These are phyloP conservation scores for Scrobipalpa atriplicella DNA, from an alignment of 2,888 invertebrate genomes.

Conservation along the genomic window DNA sequence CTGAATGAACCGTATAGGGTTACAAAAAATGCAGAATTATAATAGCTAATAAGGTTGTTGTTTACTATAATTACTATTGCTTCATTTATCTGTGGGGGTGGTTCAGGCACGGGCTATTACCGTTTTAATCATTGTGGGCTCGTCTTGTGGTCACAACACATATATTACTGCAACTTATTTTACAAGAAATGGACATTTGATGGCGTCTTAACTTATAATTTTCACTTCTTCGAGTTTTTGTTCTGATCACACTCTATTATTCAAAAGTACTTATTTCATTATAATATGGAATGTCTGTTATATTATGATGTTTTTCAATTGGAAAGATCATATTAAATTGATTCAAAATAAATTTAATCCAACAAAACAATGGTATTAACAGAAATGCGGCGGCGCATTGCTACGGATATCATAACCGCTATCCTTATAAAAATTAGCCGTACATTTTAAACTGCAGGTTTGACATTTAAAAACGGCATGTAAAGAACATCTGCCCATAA, in stretches of 20 bases:
- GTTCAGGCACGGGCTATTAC: conserved; percentile 20
- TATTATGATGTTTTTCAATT: not conserved
- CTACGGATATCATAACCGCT: conserved; percentile 29
- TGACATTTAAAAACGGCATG: conserved; percentile 50
- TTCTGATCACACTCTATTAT: not conserved
- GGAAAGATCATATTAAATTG: not conserved
- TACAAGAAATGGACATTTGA: not conserved
- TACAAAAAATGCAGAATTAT: conserved; percentile 47
- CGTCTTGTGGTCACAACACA: conserved; percentile 21
- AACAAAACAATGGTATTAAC: not conserved
- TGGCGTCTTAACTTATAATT: not conserved
- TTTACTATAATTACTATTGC: conserved; percentile 47
- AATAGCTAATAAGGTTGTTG: conserved; percentile 47
- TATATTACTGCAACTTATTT: not conserved
- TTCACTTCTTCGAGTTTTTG: not conserved
- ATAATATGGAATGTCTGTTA: not conserved
- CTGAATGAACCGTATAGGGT: conserved; percentile 43
- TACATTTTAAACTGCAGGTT: conserved; percentile 41
- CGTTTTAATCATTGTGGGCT: conserved; percentile 17
- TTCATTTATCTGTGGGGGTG: conserved; percentile 36
- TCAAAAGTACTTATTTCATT: not conserved
- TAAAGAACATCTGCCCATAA: conserved; percentile 49
- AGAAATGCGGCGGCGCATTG: conserved; percentile 9
- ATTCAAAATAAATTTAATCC: not conserved
- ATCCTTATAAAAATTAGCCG: conserved; percentile 42